Conservation (phyloP, 2,888 invertebrate genomes). For the Rotaria macrura region DNA sequence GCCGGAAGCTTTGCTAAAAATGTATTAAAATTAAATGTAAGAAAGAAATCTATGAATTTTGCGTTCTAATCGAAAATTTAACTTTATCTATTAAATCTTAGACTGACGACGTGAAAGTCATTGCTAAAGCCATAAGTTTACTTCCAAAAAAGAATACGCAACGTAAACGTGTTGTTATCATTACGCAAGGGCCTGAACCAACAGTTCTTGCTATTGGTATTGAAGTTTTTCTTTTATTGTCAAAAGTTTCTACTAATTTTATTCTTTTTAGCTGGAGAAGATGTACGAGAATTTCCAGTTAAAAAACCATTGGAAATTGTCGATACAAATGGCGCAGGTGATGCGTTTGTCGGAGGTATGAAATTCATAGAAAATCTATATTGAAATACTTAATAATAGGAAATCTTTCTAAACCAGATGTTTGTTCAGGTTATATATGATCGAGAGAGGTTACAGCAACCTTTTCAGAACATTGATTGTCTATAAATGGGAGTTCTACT, state of each 20-base stretch:
- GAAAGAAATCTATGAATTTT: too few relatives aligned
- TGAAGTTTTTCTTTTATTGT: too few relatives aligned
- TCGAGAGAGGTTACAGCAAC: too few relatives aligned
- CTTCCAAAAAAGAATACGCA: slow-evolving; percentile 65
- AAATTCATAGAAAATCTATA: too few relatives aligned
- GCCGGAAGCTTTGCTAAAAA: slow-evolving; percentile 52
- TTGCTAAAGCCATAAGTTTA: slow-evolving; percentile 66
- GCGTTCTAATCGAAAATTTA: too few relatives aligned
- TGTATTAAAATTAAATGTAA: background rate
- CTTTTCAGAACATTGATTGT: too few relatives aligned
- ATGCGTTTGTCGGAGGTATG: slow-evolving; percentile 76
- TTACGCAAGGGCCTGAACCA: slow-evolving; percentile 78
- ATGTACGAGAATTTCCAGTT: background rate
- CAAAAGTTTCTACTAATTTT: background rate
- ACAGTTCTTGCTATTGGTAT: slow-evolving; percentile 62
- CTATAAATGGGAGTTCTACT: too few relatives aligned
- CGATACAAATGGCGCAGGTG: slow-evolving; percentile 96
- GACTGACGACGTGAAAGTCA: slow-evolving; percentile 65
- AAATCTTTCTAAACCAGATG: too few relatives aligned
- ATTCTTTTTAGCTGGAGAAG: background rate
- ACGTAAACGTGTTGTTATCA: slow-evolving; percentile 66
- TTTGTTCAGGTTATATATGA: too few relatives aligned
- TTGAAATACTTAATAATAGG: too few relatives aligned
- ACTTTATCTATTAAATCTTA: slow-evolving; percentile 19
- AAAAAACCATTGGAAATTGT: slow-evolving; percentile 54